A percentile compares a stretch with the other conserved stretches of the same genome.
Evolutionary conservation across 1,140 invertebrate species (phyloP).

Genomic region (Monochamus saltuarius): DNA sequence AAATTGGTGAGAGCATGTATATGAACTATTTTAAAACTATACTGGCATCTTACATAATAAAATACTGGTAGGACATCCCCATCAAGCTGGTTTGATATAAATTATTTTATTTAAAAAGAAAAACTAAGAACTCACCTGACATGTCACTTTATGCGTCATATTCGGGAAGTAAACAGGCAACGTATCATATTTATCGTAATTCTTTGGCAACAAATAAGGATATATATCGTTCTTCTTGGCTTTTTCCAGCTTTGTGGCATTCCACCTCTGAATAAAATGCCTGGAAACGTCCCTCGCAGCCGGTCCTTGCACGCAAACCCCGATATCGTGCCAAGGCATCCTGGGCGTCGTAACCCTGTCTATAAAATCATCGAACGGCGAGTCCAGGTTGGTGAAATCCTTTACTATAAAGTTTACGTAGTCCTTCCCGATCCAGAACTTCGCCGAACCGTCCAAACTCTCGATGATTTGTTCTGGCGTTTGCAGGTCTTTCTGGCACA

Average conservation of each 20-base stretch:
- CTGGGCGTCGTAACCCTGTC: conserved; percentile 73
- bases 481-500: conserved; percentile 18
- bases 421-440: conserved; percentile 98
- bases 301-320: conserved; percentile 79
- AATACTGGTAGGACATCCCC: no score
- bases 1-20: no score
- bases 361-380: conserved; percentile 73
- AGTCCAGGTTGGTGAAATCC: conserved; percentile 89
- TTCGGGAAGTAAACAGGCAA: conserved; percentile 55
- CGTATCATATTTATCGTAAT: conserved; percentile 59
- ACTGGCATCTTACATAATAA: no score
- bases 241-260: conserved; percentile 86
- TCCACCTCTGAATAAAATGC: conserved; percentile 98
- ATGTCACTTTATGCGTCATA: conserved; percentile 63
- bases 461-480: conserved; percentile 52
- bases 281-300: conserved; percentile 88
- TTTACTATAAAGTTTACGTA: conserved; percentile 99
- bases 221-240: conserved; percentile 74
- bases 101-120: not conserved
- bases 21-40: no score
- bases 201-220: conserved; percentile 89
- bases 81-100: not conserved
- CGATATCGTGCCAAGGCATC: conserved; percentile 99
- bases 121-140: conserved; percentile 60
- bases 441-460: conserved; percentile 65